Evolutionary conservation across 1,140 invertebrate genomes (phyloP), one percentile per base, ranked within the genome.

Genomic region (Solenopsis fugax): DNA sequence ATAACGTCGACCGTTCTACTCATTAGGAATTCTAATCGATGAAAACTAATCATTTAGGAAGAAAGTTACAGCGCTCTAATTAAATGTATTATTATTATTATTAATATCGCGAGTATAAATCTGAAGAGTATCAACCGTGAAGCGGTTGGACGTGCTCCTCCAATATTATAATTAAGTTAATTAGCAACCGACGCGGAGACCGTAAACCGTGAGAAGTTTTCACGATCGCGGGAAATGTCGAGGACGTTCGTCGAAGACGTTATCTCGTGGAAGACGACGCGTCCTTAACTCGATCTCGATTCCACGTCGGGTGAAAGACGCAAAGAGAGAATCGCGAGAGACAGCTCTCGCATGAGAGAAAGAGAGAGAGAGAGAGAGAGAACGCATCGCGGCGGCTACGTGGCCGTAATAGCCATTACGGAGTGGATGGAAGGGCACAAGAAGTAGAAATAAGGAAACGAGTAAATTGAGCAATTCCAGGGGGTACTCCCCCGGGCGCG

Each of bases 381-480:
- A 82, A 72, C 67, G 77, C 64, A n/a, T 6, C 21, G 77, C 62
- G 29, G 24, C 24, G 54, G 41, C 75, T 77, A 64, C 41, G 41
- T 29, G 65, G 34, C 54, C 69, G 69, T 62, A 84, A 84, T 84
- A 84, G 80, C 69, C 80, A 84, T 75, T 60, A 73, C 80, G n/a
- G 54, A 75, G 48, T 84, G 54, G 80, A 84, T 69, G 77, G 77
- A 56, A 75, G 80, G 80, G 54, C 56, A 37, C n/a, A 84, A 84
- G 80, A 84, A 84, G 80, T 84, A 24, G 80, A 75, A 84, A 84
- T 84, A 84, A 84, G 80, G 80, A 84, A 84, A 84, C 80, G 69
- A 73, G 69, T 50, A 84, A 84, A 84, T 84, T 84, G 80, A 84
- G 80, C 80, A 84, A 84, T 84, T 84, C 69, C 80, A 58, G 34